These are phyloP conservation scores for Sinodicranocentrus sp. DNA, from an alignment of 2,888 invertebrate species.

Conservation along the genomic window DNA sequence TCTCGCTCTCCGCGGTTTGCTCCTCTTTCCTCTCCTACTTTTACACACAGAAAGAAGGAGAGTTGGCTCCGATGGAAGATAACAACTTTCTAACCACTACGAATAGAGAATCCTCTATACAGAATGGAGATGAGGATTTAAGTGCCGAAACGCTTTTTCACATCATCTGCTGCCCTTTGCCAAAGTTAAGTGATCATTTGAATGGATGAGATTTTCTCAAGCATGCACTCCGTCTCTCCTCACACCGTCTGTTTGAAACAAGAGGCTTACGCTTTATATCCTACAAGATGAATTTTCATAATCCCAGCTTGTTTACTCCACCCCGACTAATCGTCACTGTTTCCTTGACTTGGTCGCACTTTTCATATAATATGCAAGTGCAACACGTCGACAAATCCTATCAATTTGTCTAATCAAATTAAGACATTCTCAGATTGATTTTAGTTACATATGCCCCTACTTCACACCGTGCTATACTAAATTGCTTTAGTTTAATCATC, in stretches of 20 bases:
- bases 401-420: conserved; percentile 68
- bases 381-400: conserved; percentile 56
- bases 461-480: no score
- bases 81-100: conserved; percentile 60
- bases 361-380: conserved; percentile 28
- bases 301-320: conserved; percentile 59
- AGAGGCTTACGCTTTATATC: conserved; percentile 57
- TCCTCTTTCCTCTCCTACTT: background rate
- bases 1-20: conserved; percentile 4
- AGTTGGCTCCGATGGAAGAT: conserved; percentile 52
- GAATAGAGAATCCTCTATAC: conserved; percentile 17
- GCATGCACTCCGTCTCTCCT: conserved; percentile 1
- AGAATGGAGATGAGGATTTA: conserved; percentile 15
- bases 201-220: conserved; percentile 63
- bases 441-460: conserved; percentile 46
- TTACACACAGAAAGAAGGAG: no score
- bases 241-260: conserved; percentile 3
- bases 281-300: conserved; percentile 66
- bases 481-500: no score
- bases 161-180: conserved; percentile 62
- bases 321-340: conserved; percentile 51
- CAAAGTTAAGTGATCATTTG: conserved; percentile 69
- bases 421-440: conserved; percentile 52
- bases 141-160: conserved; percentile 47
- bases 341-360: background rate